phyloP scores from a whole-genome alignment of 2,888 invertebrate genomes.

The Lobophora halterata region DNA sequence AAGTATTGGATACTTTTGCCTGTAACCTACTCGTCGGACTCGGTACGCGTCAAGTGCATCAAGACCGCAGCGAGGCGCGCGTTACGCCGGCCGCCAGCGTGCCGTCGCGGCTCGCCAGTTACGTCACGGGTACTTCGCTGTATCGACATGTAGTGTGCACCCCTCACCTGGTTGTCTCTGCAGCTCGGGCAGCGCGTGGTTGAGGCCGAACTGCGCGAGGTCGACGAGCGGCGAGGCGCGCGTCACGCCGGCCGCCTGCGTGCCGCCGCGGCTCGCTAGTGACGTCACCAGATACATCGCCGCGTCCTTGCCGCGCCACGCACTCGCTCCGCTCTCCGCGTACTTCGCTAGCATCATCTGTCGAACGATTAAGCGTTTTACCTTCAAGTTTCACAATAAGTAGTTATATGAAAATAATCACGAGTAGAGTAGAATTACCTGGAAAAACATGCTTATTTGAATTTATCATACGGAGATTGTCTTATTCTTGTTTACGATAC shows the following conservation, averaged over 20 bases:
- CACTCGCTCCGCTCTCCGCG: constrained; percentile 84
- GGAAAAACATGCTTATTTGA: too few species aligned
- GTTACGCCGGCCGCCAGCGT: constrained; percentile 66
- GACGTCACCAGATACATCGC: constrained; percentile 98
- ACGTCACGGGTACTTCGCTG: too few species aligned
- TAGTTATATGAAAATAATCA: too few species aligned
- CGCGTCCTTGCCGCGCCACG: constrained; percentile 98
- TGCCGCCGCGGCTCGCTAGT: constrained; percentile 93
- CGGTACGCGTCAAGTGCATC: constrained; percentile 91
- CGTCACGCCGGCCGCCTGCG: constrained; percentile 94
- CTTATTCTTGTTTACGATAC: too few species aligned
- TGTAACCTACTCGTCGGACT: constrained; percentile 83
- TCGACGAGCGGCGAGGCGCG: constrained; percentile 94
- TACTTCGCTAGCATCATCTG: constrained; percentile 90
- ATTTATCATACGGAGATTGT: too few species aligned
- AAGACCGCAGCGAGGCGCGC: constrained; percentile 93
- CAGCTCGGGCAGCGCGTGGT: constrained; percentile 93
- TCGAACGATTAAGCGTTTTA: too few species aligned
- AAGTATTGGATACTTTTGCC: too few species aligned
- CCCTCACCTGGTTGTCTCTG: constrained; percentile 71
- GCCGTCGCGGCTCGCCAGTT: constrained; percentile 8
- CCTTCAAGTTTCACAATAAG: too few species aligned
- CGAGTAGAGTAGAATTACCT: too few species aligned
- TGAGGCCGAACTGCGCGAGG: constrained; percentile 92
- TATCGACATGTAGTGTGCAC: too few species aligned